Base-by-base conservation (phyloP, 2,888 invertebrate genomes). In the Lypha dubia region DNA sequence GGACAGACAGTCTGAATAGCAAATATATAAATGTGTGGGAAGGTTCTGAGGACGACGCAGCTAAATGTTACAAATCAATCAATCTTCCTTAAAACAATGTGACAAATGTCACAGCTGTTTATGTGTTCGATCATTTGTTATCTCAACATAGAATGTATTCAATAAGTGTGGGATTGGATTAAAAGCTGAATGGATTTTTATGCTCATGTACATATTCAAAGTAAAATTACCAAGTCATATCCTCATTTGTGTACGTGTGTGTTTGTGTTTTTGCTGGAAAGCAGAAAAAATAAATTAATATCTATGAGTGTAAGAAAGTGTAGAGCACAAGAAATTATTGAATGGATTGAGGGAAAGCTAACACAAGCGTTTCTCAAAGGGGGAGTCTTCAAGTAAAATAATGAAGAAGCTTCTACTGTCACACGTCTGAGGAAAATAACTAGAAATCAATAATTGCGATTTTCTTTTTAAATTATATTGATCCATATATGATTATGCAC, bases 41-140 rank as follows among this genome's bases (percentile, higher is more conserved):
- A 32, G 17, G 17, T 7, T 67, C 8, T 73, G 20, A 1, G n/a
- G n/a, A n/a, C 24, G 22, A 17, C 17, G 67, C 62, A 67, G 22
- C 56, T 58, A 49, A 46, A 63, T 74, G 41, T 70, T 58, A 75
- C 81, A 58, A 79, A 75, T 79, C 75, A 74, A 83, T 83, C 83
- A 83, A 83, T 83, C 77, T 74, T 68, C 58, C 70, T 81, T 79
- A 65, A 60, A 38, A 70, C 44, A 62, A 81, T 74, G 74, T 81
- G 81, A 81, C 77, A 81, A 84, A 70, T 70, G 77, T 81, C 84
- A 84, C 81, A 79, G 68, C 46, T 70, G 56, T 46, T 82, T 76
- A 41, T 82, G 28, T 70, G 56, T 63, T 65, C 63, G 70, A 56
- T 65, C 56, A 41, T 76, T 76, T 70, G 49, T 81, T 63, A 76